phyloP scores from a whole-genome alignment of 2,113 vertebrate species.

The Equus quagga region DNA sequence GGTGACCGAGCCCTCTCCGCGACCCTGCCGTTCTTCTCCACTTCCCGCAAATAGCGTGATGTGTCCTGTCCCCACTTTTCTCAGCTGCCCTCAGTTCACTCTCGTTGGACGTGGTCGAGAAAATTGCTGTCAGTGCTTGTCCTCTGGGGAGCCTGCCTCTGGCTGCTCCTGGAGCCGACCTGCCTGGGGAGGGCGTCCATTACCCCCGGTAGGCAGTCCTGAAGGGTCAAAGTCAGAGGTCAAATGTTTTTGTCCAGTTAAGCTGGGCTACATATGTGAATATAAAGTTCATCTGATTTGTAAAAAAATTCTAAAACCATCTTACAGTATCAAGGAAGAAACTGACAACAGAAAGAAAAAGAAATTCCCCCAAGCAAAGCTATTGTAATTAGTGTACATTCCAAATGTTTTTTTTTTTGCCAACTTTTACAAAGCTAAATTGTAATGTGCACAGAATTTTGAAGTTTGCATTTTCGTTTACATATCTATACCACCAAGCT shows the following conservation, averaged over 20 bases:
- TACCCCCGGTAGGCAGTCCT: background rate
- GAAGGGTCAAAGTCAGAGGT: background rate
- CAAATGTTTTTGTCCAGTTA: background rate
- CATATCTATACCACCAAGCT: background rate
- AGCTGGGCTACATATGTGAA: background rate
- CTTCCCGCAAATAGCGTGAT: background rate
- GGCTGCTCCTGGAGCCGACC: background rate
- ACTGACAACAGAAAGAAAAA: conserved; percentile 37
- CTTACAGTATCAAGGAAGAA: conserved; percentile 2
- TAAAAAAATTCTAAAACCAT: background rate
- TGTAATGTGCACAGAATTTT: background rate
- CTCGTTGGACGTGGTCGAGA: background rate
- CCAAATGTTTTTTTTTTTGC: background rate
- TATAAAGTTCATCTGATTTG: background rate
- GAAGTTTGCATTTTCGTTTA: conserved; percentile 24
- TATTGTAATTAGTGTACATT: background rate
- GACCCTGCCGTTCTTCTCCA: background rate
- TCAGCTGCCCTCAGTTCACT: background rate
- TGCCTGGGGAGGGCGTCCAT: background rate
- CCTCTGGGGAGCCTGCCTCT: background rate
- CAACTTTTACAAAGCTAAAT: background rate
- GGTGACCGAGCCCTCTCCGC: background rate
- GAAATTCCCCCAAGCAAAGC: background rate
- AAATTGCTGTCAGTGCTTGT: background rate
- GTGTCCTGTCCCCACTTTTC: background rate